Conservation (phyloP, 2,888 invertebrate genomes). For the Cyaniris semiargus region DNA sequence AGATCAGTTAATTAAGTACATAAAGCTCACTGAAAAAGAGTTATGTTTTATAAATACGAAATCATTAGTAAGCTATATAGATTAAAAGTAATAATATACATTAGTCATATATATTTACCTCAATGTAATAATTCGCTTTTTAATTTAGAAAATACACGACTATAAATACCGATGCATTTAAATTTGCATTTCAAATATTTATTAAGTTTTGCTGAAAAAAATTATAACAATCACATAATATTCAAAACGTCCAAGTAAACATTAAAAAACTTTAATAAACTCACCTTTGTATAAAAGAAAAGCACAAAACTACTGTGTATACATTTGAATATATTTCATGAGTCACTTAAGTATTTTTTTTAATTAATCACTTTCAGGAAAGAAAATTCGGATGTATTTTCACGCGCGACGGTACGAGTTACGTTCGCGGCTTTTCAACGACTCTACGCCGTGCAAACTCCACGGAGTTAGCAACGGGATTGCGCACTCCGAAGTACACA, state of each 20-base stretch:
- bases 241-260: background rate
- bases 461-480: background rate
- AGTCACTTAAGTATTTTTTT: background rate
- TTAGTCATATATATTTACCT: background rate
- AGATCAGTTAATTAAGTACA: no score
- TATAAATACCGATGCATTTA: no score
- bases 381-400: background rate
- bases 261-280: background rate
- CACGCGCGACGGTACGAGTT: conserved; percentile 4
- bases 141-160: no score
- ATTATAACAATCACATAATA: background rate
- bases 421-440: background rate
- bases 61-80: no score
- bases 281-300: background rate
- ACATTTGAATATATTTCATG: background rate
- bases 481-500: background rate
- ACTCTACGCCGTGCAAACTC: background rate
- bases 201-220: background rate
- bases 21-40: no score
- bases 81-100: background rate
- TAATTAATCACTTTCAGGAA: background rate
- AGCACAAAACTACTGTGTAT: background rate
- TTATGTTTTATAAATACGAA: no score
- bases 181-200: background rate
- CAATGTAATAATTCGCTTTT: no score